These are phyloP conservation scores for Chaetodon trifasciatus DNA, from an alignment of 2,797 vertebrate genomes.

Conservation along the genomic window DNA sequence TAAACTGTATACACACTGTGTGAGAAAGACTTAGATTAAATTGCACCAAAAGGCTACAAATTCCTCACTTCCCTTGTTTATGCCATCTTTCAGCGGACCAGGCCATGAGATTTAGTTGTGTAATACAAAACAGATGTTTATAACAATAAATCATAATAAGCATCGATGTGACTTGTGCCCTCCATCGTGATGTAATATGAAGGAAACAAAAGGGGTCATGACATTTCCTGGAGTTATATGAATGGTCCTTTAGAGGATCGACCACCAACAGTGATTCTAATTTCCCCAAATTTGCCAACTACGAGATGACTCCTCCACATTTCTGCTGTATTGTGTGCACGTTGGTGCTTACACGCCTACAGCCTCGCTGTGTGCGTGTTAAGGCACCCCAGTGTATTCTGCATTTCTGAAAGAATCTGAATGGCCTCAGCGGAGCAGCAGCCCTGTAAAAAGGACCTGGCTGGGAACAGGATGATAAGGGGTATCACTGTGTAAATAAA, in stretches of 20 bases:
- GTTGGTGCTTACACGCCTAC: conserved; percentile 27
- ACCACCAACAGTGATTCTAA: conserved; percentile 65
- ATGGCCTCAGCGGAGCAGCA: conserved; percentile 47
- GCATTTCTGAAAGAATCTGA: conserved; percentile 47
- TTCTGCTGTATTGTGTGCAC: conserved; percentile 27
- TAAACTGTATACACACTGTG: not conserved
- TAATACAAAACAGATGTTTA: conserved; percentile 57
- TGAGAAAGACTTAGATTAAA: conserved; percentile 21
- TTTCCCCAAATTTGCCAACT: conserved; percentile 51
- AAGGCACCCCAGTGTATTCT: conserved; percentile 60
- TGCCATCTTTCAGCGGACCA: conserved; percentile 39
- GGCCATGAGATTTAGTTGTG: conserved; percentile 40
- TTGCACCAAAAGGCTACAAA: conserved; percentile 10
- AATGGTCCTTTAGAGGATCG: conserved; percentile 50
- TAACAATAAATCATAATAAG: conserved; percentile 60
- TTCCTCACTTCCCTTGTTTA: conserved; percentile 14
- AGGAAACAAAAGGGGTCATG: conserved; percentile 40
- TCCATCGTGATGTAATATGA: conserved; percentile 53
- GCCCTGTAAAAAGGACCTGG: conserved; percentile 46
- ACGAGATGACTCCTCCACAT: conserved; percentile 20
- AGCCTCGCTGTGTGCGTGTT: conserved; percentile 48
- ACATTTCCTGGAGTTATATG: conserved; percentile 41
- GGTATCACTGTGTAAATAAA: conserved; percentile 82
- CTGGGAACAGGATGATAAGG: conserved; percentile 77
- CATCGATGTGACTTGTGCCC: conserved; percentile 51